phyloP scores from a whole-genome alignment of 2,113 vertebrate species.

The Sminthopsis crassicaudata region DNA sequence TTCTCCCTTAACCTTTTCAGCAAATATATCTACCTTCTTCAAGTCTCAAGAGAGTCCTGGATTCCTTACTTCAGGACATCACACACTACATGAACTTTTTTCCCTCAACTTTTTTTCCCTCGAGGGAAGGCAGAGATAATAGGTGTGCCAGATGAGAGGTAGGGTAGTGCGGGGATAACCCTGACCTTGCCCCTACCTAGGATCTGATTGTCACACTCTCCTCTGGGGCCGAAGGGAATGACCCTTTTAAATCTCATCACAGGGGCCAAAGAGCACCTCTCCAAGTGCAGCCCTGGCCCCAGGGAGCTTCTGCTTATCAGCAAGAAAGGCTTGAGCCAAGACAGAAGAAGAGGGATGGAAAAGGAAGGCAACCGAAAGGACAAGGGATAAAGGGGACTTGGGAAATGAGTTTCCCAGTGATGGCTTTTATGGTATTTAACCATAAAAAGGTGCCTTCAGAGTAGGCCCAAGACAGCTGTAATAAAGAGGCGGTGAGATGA shows the following conservation, averaged over 20 bases:
- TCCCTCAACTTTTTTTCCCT: background rate
- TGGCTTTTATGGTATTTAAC: background rate
- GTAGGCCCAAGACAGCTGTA: constrained; percentile 5
- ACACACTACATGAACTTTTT: background rate
- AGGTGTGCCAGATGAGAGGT: background rate
- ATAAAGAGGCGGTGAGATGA: constrained; percentile 24
- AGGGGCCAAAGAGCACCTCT: background rate
- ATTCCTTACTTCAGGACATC: background rate
- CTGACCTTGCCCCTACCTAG: background rate
- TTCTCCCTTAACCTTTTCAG: background rate
- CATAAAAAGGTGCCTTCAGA: background rate
- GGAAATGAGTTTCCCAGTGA: background rate
- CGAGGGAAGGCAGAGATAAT: background rate
- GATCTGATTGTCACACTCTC: background rate
- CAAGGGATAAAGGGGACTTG: background rate
- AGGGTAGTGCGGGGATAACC: background rate
- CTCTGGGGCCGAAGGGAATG: background rate
- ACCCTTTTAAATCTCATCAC: background rate
- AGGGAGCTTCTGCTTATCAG: background rate
- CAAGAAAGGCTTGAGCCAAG: background rate
- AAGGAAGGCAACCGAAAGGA: background rate
- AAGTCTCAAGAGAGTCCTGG: background rate
- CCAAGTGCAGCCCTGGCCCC: background rate
- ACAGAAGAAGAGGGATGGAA: background rate
- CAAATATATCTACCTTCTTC: background rate